Base-by-base conservation (phyloP, 1,140 invertebrate species). In the Drosophila simulans region DNA sequence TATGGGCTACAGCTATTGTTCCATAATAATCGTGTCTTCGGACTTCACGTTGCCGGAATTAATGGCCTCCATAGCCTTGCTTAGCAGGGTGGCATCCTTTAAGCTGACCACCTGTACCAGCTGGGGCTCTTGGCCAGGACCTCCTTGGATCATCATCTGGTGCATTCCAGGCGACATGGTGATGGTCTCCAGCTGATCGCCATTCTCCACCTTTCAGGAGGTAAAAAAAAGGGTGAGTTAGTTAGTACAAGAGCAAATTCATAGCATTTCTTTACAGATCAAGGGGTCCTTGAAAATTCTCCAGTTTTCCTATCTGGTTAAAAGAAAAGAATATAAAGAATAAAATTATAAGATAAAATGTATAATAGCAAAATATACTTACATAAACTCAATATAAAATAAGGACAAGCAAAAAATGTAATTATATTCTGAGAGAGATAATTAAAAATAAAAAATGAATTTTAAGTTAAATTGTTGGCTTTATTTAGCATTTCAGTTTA, bases 41-140 rank as follows among this genome's bases (percentile, higher is more conserved):
- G 77, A 78, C 77, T 92, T 94, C 17, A 94, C 93, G 78, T 93
- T 92, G 43, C 91, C 90, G 31, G 83, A 78, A 39, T 93, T 93
- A 37, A 95, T 94, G 20, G 93, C 94, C 78, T 94, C 95, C 94
- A 96, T 96, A 46, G 95, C 95, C 92, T 96, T 96, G 66, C 95
- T 96, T 43, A 97, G 93, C 43, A 95, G 95, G 53, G 96, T 96
- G 63, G 96, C 95, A 92, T 97, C 96, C 92, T 97, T 97, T 39
- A 97, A 93, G 53, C 96, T 96, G 76, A 97, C 94, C 65, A 97
- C 96, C 92, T 97, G 96, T 66, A 97, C 93, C 64, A 96, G 95
- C 92, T 97, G 96, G 43, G 95, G 95, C 78, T 96, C 95, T 37
- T 94, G 93, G 39, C 94, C 95, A 7, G 94, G 94, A 4, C 95